Percentiles rank a stretch among this genome's conserved stretches.
Conservation (phyloP, 2,797 vertebrate genomes). For the Tenualosa ilisha region DNA sequence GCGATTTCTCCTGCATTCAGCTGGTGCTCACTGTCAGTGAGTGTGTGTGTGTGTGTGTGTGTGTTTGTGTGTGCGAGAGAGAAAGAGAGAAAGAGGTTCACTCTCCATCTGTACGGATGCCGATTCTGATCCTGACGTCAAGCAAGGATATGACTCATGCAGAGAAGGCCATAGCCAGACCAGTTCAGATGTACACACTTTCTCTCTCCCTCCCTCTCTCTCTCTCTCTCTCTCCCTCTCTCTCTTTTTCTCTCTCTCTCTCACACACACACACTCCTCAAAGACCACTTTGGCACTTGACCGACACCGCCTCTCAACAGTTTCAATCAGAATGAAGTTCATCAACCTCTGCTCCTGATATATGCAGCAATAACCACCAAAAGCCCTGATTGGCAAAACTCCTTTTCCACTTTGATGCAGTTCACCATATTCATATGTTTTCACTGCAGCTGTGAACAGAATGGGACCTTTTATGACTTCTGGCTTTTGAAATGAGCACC, state of each 20-base stretch:
- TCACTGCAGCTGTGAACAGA: not conserved
- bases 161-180: not conserved
- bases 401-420: not conserved
- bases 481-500: not conserved
- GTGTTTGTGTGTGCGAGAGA: not conserved
- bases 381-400: not conserved
- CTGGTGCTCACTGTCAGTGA: not conserved
- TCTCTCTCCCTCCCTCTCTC: not conserved
- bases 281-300: not conserved
- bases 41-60: too few relatives aligned
- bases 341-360: not conserved
- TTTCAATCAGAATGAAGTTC: not conserved
- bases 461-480: not conserved
- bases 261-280: slow-evolving; percentile 29
- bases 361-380: not conserved
- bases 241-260: not conserved
- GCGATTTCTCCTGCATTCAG: not conserved
- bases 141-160: slow-evolving; percentile 28
- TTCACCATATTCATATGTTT: not conserved
- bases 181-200: slow-evolving; percentile 22
- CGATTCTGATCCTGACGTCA: slow-evolving; percentile 22
- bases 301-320: not conserved
- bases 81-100: not conserved
- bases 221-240: not conserved
- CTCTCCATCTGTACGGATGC: slow-evolving; percentile 23